Percentiles rank a stretch among this genome's conserved stretches.
Conservation (phyloP, 1,140 invertebrate species). For the Ditylenchus dipsaci region DNA sequence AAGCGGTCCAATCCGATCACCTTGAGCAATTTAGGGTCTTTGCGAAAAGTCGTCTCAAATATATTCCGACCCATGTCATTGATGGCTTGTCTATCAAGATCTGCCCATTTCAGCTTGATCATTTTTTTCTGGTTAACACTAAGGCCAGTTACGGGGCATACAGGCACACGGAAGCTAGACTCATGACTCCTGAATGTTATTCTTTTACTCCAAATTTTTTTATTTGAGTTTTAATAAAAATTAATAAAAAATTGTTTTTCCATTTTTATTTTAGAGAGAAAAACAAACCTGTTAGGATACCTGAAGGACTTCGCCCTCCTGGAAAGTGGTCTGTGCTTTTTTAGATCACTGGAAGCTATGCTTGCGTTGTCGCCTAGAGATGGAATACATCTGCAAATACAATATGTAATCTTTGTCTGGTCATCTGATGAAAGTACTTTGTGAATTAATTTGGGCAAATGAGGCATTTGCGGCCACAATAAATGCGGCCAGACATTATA, state of each 20-base stretch:
- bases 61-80: constrained; percentile 28
- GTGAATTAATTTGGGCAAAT: background rate
- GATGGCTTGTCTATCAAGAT: constrained; percentile 13
- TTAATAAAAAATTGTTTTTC: too few species aligned
- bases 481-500: background rate
- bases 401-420: background rate
- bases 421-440: background rate
- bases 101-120: constrained; percentile 27
- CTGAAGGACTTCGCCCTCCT: background rate
- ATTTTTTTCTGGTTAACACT: constrained; percentile 29
- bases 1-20: constrained; percentile 23
- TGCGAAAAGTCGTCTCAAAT: constrained; percentile 31
- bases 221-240: too few species aligned
- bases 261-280: background rate
- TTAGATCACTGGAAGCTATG: background rate
- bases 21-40: constrained; percentile 20
- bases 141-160: constrained; percentile 26
- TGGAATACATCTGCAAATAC: background rate
- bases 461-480: background rate
- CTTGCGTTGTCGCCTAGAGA: background rate
- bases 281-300: background rate
- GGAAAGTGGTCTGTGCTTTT: background rate
- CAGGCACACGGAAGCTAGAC: constrained; percentile 29
- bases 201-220: too few species aligned
- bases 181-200: constrained; percentile 2